These are phyloP conservation scores for Crambe crambe DNA, from an alignment of 37 sponge, comb jelly and placozoan genomes.

Conservation along the genomic window DNA sequence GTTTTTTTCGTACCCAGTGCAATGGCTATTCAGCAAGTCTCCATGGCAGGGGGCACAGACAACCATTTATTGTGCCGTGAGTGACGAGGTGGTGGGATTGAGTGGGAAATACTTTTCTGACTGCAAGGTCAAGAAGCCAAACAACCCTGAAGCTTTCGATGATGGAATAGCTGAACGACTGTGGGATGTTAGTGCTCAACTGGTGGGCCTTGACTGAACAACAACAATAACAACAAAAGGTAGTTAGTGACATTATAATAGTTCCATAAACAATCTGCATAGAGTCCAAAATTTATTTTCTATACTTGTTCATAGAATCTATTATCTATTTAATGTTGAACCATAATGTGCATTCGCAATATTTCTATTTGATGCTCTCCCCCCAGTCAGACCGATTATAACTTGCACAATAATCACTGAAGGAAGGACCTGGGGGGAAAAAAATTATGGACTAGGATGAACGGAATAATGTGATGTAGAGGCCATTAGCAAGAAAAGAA, in stretches of 20 bases:
- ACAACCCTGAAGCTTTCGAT: slow-evolving; percentile 23
- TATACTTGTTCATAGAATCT: too few relatives aligned
- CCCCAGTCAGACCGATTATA: too few relatives aligned
- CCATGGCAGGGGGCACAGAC: slow-evolving; percentile 81
- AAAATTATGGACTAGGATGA: too few relatives aligned
- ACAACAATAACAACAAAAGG: neutral
- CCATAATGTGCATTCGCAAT: too few relatives aligned
- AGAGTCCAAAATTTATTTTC: too few relatives aligned
- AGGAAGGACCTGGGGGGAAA: too few relatives aligned
- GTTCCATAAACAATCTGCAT: too few relatives aligned
- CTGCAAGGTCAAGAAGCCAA: slow-evolving; percentile 41
- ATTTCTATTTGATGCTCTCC: too few relatives aligned
- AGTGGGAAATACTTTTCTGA: slow-evolving; percentile 76
- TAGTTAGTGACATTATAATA: neutral
- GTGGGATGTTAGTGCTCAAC: slow-evolving; percentile 7
- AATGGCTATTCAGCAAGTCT: slow-evolving; percentile 41
- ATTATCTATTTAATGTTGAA: too few relatives aligned
- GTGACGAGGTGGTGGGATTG: slow-evolving; percentile 3
- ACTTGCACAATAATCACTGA: too few relatives aligned
- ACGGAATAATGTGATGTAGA: too few relatives aligned
- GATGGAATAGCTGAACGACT: slow-evolving; percentile 36
- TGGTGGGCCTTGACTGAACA: neutral
- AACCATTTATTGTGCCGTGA: slow-evolving; percentile 69
- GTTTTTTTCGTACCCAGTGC: neutral
- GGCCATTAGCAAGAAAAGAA: too few relatives aligned